A percentile compares a stretch with the other conserved stretches of the same genome.
phyloP scores from a whole-genome alignment of 2,113 vertebrate species.

The Catharus minimus region DNA sequence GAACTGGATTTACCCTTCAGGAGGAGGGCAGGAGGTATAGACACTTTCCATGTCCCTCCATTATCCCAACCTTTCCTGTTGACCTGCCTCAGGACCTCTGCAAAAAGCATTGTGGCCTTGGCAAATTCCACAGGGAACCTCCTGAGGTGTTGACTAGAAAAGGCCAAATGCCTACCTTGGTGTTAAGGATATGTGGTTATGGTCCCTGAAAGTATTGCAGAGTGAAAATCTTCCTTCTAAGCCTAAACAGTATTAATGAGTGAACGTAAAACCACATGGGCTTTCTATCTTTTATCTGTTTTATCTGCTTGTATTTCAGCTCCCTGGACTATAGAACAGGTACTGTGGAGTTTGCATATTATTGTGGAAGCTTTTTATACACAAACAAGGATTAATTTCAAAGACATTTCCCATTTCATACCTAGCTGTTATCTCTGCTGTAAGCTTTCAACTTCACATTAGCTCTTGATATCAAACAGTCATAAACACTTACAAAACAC shows the following conservation, averaged over 20 bases:
- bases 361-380: neutral
- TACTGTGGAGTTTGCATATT: neutral
- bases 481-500: slow-evolving; percentile 9
- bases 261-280: neutral
- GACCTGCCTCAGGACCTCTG: neutral
- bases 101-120: neutral
- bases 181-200: neutral
- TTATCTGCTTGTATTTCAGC: neutral
- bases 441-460: neutral
- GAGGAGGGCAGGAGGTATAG: neutral
- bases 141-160: rapidly evolving
- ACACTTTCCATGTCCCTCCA: neutral
- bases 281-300: neutral
- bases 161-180: neutral
- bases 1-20: neutral
- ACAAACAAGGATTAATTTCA: slow-evolving; percentile 19
- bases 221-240: neutral
- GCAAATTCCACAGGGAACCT: neutral
- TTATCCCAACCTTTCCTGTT: neutral
- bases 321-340: neutral
- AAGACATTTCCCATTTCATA: neutral
- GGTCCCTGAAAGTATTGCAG: neutral
- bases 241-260: neutral
- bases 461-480: neutral
- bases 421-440: neutral